phyloP scores from a whole-genome alignment of 2,113 vertebrate genomes.

The Romanogobio albipinnatus region DNA sequence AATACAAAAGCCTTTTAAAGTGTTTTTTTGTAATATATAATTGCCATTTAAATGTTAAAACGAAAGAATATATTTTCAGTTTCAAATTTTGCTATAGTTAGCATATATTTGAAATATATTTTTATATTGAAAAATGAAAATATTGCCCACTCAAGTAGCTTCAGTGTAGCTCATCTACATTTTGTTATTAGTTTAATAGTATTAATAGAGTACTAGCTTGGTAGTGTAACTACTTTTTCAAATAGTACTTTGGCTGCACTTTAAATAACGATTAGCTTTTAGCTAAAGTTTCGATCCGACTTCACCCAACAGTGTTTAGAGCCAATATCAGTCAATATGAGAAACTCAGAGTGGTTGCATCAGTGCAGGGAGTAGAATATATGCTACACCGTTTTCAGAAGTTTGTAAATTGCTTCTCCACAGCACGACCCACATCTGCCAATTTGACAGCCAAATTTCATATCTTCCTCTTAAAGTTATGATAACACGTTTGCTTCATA shows the following conservation, averaged over 20 bases:
- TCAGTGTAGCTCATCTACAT: not conserved
- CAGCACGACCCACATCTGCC: slow-evolving; percentile 26
- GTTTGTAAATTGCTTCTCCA: slow-evolving; percentile 37
- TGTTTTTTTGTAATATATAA: no score
- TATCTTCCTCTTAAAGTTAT: not conserved
- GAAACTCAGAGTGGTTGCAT: not conserved
- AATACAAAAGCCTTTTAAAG: no score
- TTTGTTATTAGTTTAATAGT: no score
- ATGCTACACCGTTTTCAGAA: not conserved
- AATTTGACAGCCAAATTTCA: slow-evolving; percentile 3
- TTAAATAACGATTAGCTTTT: not conserved
- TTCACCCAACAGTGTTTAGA: not conserved
- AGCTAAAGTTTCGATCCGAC: not conserved
- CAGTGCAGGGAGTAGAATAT: not conserved
- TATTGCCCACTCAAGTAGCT: not conserved
- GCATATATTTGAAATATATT: not conserved
- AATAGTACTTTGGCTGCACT: not conserved
- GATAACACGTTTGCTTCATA: slow-evolving; percentile 15
- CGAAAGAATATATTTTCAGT: not conserved
- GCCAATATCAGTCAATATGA: slow-evolving; percentile 10
- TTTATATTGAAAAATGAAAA: not conserved
- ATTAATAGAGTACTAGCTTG: no score
- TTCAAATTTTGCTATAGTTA: not conserved
- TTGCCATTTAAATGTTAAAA: no score
- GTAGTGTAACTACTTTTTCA: not conserved